These are phyloP conservation scores for Synanthedon formicaeformis DNA, from an alignment of 2,888 invertebrate genomes.

Conservation along the genomic window DNA sequence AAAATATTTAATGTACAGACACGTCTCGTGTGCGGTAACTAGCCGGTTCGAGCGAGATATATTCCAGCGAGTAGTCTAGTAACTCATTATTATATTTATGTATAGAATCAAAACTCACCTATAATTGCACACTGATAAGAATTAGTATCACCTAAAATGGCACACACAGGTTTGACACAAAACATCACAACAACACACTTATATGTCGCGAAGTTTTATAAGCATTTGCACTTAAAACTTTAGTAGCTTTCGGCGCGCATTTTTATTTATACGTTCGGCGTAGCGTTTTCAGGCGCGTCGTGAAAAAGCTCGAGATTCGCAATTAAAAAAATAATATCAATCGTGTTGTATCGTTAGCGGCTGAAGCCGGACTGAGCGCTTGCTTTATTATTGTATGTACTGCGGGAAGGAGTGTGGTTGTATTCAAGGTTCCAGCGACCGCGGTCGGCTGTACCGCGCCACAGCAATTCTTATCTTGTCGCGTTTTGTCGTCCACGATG, in stretches of 20 bases:
- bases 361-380: constrained; percentile 55
- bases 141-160: constrained; percentile 41
- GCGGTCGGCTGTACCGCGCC: constrained; percentile 33
- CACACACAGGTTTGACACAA: constrained; percentile 53
- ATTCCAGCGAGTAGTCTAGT: no score
- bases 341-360: constrained; percentile 62
- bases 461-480: constrained; percentile 55
- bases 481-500: constrained; percentile 43
- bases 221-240: no score
- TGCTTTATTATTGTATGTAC: constrained; percentile 55
- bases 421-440: constrained; percentile 57
- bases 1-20: no score
- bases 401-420: constrained; percentile 56
- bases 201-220: no score
- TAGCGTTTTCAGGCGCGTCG: constrained; percentile 13
- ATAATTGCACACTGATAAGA: constrained; percentile 27
- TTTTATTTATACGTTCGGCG: constrained; percentile 19
- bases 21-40: no score
- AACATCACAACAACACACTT: constrained; percentile 61
- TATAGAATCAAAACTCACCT: constrained; percentile 25
- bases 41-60: no score
- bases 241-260: no score
- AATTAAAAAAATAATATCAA: constrained; percentile 24
- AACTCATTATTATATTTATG: no score
- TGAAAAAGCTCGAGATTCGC: constrained; percentile 19